Base-by-base conservation (phyloP, 2,888 invertebrate genomes). In the Tetropium fuscum region DNA sequence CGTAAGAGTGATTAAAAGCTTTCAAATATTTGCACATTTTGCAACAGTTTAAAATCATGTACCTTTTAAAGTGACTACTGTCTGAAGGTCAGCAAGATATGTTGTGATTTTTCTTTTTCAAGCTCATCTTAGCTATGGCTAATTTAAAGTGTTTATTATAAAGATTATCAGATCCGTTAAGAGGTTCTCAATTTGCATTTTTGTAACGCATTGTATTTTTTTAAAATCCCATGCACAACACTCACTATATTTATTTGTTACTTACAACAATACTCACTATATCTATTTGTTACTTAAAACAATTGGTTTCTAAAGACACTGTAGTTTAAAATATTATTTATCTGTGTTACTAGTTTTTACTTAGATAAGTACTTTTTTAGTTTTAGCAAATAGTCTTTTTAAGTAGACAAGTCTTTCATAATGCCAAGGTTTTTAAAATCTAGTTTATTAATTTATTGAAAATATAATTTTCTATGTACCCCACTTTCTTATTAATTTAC, bases 281-380 rank as follows among this genome's bases (percentile, higher is more conserved):
- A n/a, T n/a, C n/a, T n/a, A n/a, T n/a, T n/a, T n/a, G n/a, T n/a
- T n/a, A n/a, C n/a, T n/a, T n/a, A n/a, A n/a, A n/a, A n/a, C n/a
- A n/a, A n/a, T n/a, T n/a, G n/a, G n/a, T n/a, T n/a, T 41, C 11
- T 22, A 13, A 16, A 27, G 20, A 40, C 30, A 44, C 43, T 43
- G n/a, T 27, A 8, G n/a, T 30, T 43, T 43, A 11, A 25, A 10
- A 57, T 15, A 44, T 49, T 38, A 44, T 56, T 49, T 48, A 34
- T 49, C 57, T 57, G 51, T 57, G 57, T 49, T 57, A 57, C 20
- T 57, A 57, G 57, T 27, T 32, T 36, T 49, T 27, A 27, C 7
- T 44, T 27, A 1, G 25, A 49, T 25, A n/a, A n/a, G 11, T 43
- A 36, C 18, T 15, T 51, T 27, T 49, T 18, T 27, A 32, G 16